These are phyloP conservation scores for Proterorhinus semilunaris DNA, from an alignment of 2,113 vertebrate species.

Conservation along the genomic window DNA sequence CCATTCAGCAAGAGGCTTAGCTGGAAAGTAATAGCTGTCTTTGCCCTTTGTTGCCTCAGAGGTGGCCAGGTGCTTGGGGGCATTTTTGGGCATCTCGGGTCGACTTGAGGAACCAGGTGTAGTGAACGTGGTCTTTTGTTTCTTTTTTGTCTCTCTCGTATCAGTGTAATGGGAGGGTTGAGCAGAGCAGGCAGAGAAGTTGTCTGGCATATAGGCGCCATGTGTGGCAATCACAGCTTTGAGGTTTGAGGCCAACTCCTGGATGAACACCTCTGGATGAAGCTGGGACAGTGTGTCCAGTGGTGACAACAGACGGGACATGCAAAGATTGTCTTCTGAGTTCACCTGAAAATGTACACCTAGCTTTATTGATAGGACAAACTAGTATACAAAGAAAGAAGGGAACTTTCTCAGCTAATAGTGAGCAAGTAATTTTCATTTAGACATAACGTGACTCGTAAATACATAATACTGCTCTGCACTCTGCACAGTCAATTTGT, in stretches of 20 bases:
- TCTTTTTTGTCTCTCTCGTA: not conserved
- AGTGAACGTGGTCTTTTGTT: not conserved
- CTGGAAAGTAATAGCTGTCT: not conserved
- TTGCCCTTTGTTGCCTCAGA: not conserved
- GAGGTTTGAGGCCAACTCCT: slow-evolving; percentile 86
- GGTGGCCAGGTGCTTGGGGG: not conserved
- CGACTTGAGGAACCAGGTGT: not conserved
- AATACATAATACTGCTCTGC: no score
- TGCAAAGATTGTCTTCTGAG: slow-evolving; percentile 74
- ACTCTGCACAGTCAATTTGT: no score
- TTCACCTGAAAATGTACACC: slow-evolving; percentile 71
- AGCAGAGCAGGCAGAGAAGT: slow-evolving; percentile 42
- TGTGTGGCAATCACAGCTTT: slow-evolving; percentile 85
- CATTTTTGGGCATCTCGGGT: not conserved
- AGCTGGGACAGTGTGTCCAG: slow-evolving; percentile 79
- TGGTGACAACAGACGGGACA: slow-evolving; percentile 78
- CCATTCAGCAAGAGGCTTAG: slow-evolving; percentile 61
- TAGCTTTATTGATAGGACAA: no score
- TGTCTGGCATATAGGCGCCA: slow-evolving; percentile 74
- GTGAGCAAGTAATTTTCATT: no score
- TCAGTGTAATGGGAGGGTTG: not conserved
- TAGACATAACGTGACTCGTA: no score
- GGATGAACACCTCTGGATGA: slow-evolving; percentile 82
- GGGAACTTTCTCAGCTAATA: no score
- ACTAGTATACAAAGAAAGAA: no score